phyloP scores from a whole-genome alignment of 2,113 vertebrate genomes.

The Fregetta grallaria region DNA sequence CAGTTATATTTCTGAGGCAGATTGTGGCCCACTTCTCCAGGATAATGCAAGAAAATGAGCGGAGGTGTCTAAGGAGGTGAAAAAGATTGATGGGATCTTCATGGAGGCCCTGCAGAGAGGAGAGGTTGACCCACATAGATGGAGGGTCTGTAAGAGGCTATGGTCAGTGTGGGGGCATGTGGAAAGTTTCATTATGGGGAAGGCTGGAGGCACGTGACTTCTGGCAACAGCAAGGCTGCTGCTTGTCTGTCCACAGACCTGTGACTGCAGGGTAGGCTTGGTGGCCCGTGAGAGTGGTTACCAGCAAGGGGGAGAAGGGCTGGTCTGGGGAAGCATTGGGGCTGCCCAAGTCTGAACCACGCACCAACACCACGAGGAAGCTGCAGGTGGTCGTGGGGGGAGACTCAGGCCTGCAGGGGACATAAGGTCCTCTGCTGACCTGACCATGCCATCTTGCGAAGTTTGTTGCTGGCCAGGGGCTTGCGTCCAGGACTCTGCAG shows the following conservation, averaged over 20 bases:
- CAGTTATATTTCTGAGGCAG: background rate
- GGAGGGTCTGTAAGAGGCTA: background rate
- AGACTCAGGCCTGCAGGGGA: background rate
- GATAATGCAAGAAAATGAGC: background rate
- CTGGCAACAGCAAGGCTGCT: background rate
- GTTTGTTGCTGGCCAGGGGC: background rate
- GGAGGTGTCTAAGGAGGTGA: background rate
- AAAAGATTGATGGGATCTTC: background rate
- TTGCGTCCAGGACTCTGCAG: background rate
- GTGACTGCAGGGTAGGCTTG: background rate
- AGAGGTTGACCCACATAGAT: fast-evolving
- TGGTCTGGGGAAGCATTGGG: background rate
- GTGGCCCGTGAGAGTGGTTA: background rate
- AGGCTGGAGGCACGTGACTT: background rate
- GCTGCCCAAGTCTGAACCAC: background rate
- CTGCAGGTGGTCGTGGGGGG: fast-evolving
- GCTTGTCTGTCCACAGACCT: background rate
- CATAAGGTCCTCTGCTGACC: background rate
- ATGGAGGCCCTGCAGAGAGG: background rate
- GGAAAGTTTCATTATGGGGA: background rate
- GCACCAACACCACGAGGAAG: background rate
- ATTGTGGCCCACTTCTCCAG: background rate
- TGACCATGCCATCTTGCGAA: background rate
- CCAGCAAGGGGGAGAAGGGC: background rate
- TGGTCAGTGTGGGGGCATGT: too few relatives aligned